Base-by-base conservation (phyloP, 2,888 invertebrate genomes). In the Diloba caeruleocephala region DNA sequence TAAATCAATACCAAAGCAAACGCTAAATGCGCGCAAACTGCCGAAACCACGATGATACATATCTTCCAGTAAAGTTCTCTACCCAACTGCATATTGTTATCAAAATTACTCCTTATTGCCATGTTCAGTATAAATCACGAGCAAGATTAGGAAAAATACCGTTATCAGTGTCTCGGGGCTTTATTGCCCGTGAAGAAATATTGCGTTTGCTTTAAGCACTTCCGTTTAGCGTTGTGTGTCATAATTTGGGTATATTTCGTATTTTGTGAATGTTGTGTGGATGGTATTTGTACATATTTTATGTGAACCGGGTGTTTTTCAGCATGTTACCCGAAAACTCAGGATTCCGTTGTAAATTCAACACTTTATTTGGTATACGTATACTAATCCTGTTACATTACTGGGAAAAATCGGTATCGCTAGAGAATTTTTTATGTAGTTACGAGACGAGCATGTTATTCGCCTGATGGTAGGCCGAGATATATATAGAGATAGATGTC, bases 181-280 rank as follows among this genome's bases (percentile, higher is more conserved):
- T 87, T 85, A 87, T 86, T 71, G 81, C 71, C 75, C 76, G 78
- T 81, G 80, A 84, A 79, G 75, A 78, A 78, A 82, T 80, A 81
- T 80, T 78, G 78, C 76, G 72, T 74, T 68, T 68, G 68, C 66
- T 72, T 74, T 72, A 78, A 79, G 80, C 73, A 82, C 81, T 84
- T 81, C 78, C 79, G 67, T 57, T 59, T 61, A 54, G 48, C 62
- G 71, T 52, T 73, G 71, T 80, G 69, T 82, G 74, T 82, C 81
- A 82, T 84, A 83, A 85, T 84, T 86, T 81, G 65, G 66, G 66
- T 64, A 71, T 72, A 66, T 72, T 79, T 70, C n/a, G 68, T 72
- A 71, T 71, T 57, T 63, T 56, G 55, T 57, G 7, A 21, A 59
- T 42, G 69, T 31, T 43, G 54, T 53, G 53, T n/a, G 39, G 26